These are phyloP conservation scores for Xenopus laevis DNA, from an alignment of 2,113 vertebrate genomes.

Conservation along the genomic window DNA sequence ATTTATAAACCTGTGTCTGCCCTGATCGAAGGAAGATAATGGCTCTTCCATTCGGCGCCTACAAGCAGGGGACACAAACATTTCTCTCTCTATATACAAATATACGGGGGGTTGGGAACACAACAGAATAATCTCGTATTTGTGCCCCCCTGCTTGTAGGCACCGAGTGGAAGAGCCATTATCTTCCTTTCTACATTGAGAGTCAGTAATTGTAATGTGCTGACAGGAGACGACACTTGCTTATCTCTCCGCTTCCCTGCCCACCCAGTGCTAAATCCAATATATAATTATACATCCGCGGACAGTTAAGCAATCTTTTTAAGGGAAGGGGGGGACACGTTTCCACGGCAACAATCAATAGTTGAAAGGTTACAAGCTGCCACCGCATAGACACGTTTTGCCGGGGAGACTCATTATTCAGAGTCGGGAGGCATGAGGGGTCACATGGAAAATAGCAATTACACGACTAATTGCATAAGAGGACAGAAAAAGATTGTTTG, in stretches of 20 bases:
- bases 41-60: too few species aligned
- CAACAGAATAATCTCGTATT: too few species aligned
- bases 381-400: not conserved
- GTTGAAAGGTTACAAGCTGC: constrained; percentile 28
- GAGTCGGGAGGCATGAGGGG: constrained; percentile 5
- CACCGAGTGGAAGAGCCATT: too few species aligned
- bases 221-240: constrained; percentile 24
- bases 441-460: constrained; percentile 18
- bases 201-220: constrained; percentile 26
- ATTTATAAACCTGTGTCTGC: too few species aligned
- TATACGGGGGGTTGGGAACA: too few species aligned
- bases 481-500: not conserved
- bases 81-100: too few species aligned
- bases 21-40: too few species aligned
- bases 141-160: too few species aligned
- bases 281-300: constrained; percentile 33
- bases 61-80: too few species aligned
- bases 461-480: constrained; percentile 1
- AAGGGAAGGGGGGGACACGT: not conserved
- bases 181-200: constrained; percentile 10
- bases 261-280: constrained; percentile 39
- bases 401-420: constrained; percentile 26
- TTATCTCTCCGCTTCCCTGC: constrained; percentile 11
- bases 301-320: not conserved
- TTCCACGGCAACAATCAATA: constrained; percentile 31